A percentile compares a stretch with the other conserved stretches of the same genome.
These are phyloP conservation scores for Athripsodes cinereus DNA, from an alignment of 2,888 invertebrate species.

Conservation along the genomic window DNA sequence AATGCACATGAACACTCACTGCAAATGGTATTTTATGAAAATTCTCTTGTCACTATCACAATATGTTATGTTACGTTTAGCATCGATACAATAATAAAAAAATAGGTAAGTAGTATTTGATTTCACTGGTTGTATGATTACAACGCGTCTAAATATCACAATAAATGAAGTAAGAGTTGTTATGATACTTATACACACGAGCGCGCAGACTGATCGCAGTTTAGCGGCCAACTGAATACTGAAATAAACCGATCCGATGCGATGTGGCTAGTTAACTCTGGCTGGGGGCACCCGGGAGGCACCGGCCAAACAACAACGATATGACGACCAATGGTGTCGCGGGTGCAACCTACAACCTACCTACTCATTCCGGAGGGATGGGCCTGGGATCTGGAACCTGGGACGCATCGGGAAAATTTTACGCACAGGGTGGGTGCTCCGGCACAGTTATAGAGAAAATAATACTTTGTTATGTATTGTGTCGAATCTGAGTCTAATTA, in stretches of 20 bases:
- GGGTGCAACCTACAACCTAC: conserved; percentile 9
- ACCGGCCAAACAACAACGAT: background rate
- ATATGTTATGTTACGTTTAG: background rate
- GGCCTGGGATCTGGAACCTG: background rate
- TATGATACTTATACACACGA: background rate
- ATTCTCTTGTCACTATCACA: background rate
- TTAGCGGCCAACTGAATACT: background rate
- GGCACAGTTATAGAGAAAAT: no score
- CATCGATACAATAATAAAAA: background rate
- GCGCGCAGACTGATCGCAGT: background rate
- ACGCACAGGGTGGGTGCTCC: background rate
- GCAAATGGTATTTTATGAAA: background rate
- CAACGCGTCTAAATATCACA: background rate
- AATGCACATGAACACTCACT: no score
- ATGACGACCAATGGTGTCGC: conserved; percentile 6
- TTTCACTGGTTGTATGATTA: background rate
- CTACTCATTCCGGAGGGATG: background rate
- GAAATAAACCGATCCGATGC: background rate
- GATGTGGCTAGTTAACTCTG: background rate
- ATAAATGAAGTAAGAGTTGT: no score
- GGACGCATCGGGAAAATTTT: background rate
- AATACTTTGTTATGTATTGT: no score
- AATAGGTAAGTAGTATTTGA: background rate
- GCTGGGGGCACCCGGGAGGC: background rate
- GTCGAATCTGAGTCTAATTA: no score